Evolutionary conservation across 1,140 invertebrate genomes (phyloP).

Genomic region (Caenorhabditis latens): DNA sequence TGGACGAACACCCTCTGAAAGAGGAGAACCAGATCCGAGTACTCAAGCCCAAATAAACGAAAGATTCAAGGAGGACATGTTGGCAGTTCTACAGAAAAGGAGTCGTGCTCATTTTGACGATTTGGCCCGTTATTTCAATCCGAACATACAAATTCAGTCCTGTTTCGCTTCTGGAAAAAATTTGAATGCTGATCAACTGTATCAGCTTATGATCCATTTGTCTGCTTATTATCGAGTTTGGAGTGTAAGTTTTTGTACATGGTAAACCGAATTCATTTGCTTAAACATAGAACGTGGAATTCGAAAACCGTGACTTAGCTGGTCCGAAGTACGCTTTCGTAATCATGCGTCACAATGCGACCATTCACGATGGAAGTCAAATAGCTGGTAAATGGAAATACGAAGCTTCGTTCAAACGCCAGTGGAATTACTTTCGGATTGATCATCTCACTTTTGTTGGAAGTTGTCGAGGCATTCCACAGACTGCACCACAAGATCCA

Average conservation of each 20-base stretch:
- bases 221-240: not conserved
- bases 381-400: not conserved
- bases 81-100: not conserved
- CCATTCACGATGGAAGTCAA: not conserved
- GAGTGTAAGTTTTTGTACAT: not conserved
- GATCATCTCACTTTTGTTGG: not conserved
- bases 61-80: not conserved
- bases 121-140: not conserved
- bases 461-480: not conserved
- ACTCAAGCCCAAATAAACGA: not conserved
- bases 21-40: not conserved
- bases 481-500: not conserved
- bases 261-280: no score
- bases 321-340: not conserved
- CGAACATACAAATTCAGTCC: not conserved
- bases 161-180: not conserved
- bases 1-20: not conserved
- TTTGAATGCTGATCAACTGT: not conserved
- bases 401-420: not conserved
- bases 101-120: constrained; percentile 37
- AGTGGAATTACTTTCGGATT: not conserved
- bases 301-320: no score
- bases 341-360: not conserved
- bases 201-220: not conserved
- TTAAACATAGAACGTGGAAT: no score